Conservation (phyloP, 2,113 vertebrate species). For the Ictidomys tridecemlineatus region DNA sequence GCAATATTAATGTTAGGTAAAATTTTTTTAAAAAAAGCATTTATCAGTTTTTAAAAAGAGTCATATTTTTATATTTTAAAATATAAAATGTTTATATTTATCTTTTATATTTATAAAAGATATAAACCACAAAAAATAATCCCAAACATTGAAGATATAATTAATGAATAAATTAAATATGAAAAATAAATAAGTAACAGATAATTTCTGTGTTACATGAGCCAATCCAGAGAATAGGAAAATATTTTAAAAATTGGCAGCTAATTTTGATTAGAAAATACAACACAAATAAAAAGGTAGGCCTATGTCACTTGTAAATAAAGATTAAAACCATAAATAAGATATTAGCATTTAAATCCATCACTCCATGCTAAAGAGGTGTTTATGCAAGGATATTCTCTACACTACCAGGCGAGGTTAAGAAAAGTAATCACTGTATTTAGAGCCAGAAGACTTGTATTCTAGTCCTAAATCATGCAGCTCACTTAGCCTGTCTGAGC, state of each 20-base stretch:
- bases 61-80: too few species aligned
- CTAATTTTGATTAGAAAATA: constrained; percentile 16
- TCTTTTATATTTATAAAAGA: constrained; percentile 4
- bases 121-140: not conserved
- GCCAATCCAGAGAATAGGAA: not conserved
- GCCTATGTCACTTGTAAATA: not conserved
- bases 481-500: not conserved
- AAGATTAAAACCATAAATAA: constrained; percentile 36
- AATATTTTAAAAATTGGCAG: not conserved
- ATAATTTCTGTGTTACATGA: not conserved
- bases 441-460: not conserved
- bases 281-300: constrained; percentile 40
- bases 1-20: not conserved
- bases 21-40: not conserved
- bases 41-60: not conserved
- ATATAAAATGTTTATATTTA: too few species aligned
- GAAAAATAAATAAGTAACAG: too few species aligned
- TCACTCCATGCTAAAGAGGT: not conserved
- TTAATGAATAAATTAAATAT: too few species aligned
- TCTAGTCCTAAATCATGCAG: not conserved
- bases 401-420: not conserved
- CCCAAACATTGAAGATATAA: too few species aligned
- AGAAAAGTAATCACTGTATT: not conserved
- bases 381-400: not conserved
- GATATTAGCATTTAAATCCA: not conserved